These are phyloP conservation scores for Leptodactylus fallax DNA, from an alignment of 2,797 vertebrate genomes.

Conservation along the genomic window DNA sequence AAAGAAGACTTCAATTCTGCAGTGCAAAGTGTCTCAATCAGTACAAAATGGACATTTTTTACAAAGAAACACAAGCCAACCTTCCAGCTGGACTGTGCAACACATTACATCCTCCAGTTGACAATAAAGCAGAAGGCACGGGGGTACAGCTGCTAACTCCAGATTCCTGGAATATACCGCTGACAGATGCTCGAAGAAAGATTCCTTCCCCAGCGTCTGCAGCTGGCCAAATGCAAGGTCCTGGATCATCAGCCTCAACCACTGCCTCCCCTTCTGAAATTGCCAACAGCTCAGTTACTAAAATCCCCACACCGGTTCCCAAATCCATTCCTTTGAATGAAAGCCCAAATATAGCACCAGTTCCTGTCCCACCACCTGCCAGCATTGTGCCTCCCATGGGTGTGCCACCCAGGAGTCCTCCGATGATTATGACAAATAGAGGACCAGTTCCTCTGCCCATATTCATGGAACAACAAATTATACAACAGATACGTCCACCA, in stretches of 20 bases:
- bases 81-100: constrained; percentile 94
- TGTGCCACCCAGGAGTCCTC: constrained; percentile 90
- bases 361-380: constrained; percentile 82
- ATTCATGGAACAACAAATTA: constrained; percentile 99
- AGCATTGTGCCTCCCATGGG: constrained; percentile 86
- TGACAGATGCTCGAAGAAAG: constrained; percentile 91
- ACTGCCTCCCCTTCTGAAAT: constrained; percentile 90
- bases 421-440: constrained; percentile 98
- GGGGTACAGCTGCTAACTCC: constrained; percentile 96
- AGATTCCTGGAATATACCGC: constrained; percentile 96
- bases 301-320: constrained; percentile 94
- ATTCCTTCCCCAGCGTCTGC: constrained; percentile 89
- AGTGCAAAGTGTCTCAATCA: constrained; percentile 99
- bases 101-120: constrained; percentile 86
- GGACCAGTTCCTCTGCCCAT: constrained; percentile 94
- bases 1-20: constrained; percentile 99
- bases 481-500: constrained; percentile 94
- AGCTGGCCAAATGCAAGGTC: constrained; percentile 81
- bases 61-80: constrained; percentile 99
- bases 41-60: constrained; percentile 99
- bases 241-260: constrained; percentile 85
- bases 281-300: constrained; percentile 88
- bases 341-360: constrained; percentile 85
- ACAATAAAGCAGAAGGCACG: constrained; percentile 90
- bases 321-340: constrained; percentile 86